Evolutionary conservation across 2,113 vertebrate species (phyloP), one percentile per base, ranked within the genome.

Genomic region (Poeciliopsis retropinna): DNA sequence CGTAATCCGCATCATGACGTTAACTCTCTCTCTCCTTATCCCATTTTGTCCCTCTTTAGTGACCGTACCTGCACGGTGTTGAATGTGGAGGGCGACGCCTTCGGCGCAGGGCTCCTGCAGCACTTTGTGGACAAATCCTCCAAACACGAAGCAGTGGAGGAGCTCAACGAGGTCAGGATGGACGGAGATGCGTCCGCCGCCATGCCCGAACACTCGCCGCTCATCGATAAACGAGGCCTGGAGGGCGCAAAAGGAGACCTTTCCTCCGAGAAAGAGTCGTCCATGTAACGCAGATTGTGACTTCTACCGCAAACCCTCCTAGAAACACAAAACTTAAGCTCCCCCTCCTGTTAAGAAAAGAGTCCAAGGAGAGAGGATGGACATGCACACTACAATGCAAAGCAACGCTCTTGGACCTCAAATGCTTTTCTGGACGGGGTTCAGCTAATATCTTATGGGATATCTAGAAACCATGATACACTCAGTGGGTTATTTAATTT

Each of bases 71-170:
- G 97, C 84, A 98, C 97, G 0, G 37, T 97, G 54, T 73, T 98
- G 81, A 98, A 98, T 0, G 96, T 98, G 67, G 96, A 97, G 78
- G 95, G 97, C 0, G 97, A 97, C 0, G 96, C 96, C 1, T 96
- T 96, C 0, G 96, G 96, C 0, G 96, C 97, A 0, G 97, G 96
- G 0, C 93, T 98, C 29, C 89, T 98, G 80, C 97, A 98, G 65
- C 41, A 65, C 75, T 97, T 94, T 0, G 83, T 94, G 4, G 95
- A 97, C 67, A 92, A 89, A 3, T 69, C 62, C 0, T 13, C 88
- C 60, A 75, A 73, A 17, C 51, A 57, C 4, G 69, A 37, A 0
- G 85, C 83, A 0, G 90, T 1, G 28, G 78, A 81, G 0, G 91
- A 95, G 73, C 74, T 96, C 61, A 85, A 51, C 1, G 92, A 95